phyloP scores from a whole-genome alignment of 1,140 invertebrate species.

The Antheraea mylitta region DNA sequence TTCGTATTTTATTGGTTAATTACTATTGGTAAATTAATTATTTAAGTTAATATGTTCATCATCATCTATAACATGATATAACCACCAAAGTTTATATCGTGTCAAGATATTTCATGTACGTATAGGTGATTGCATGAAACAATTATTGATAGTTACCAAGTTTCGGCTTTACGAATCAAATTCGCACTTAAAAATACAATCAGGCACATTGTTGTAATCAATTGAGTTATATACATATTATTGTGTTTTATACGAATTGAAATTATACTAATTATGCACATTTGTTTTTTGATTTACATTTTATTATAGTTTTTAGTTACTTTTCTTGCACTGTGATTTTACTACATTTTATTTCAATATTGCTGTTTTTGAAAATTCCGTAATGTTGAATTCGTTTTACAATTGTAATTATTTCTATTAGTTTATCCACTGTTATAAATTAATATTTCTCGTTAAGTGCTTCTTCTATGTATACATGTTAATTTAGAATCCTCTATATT shows the following conservation, averaged over 20 bases:
- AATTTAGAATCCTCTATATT: background rate
- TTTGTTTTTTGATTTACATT: background rate
- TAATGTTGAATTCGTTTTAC: no score
- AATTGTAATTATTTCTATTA: no score
- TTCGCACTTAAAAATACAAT: constrained; percentile 34
- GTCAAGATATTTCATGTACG: constrained; percentile 23
- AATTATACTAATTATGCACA: background rate
- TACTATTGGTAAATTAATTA: constrained; percentile 69
- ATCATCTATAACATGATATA: no score
- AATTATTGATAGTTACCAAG: constrained; percentile 55
- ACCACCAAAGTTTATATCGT: constrained; percentile 61
- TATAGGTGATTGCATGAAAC: constrained; percentile 26
- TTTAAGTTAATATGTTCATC: constrained; percentile 66
- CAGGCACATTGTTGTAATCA: background rate
- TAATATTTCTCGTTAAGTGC: background rate
- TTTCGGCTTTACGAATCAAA: constrained; percentile 39
- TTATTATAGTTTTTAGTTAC: background rate
- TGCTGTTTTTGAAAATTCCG: background rate
- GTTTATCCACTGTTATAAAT: no score
- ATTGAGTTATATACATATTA: background rate
- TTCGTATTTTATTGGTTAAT: constrained; percentile 47
- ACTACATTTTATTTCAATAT: background rate
- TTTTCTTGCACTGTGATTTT: background rate
- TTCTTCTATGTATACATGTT: background rate
- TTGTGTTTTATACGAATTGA: background rate